Conservation (phyloP, 2,113 vertebrate species). For the Shinisaurus crocodilurus region DNA sequence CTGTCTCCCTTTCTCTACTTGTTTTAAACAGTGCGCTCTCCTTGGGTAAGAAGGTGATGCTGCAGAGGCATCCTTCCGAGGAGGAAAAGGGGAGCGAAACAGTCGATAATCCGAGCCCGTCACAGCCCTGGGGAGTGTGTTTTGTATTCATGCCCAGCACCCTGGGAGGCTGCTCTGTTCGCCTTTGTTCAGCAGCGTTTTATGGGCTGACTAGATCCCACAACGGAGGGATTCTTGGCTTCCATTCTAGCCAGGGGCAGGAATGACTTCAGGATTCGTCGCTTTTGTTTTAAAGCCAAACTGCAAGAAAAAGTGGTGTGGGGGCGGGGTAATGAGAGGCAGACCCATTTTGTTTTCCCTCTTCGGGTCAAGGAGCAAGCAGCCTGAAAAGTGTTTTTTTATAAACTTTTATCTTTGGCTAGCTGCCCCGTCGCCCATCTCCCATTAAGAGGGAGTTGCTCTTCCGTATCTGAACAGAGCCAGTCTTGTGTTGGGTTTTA, state of each 20-base stretch:
- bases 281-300: neutral
- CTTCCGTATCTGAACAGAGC: constrained; percentile 26
- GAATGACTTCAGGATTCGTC: neutral
- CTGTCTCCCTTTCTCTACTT: neutral
- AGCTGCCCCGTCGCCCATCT: constrained; percentile 1
- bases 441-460: neutral
- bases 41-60: no score
- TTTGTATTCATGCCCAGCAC: neutral
- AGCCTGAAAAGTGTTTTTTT: constrained; percentile 23
- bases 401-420: constrained; percentile 47
- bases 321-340: neutral
- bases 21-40: neutral
- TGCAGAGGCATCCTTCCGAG: neutral
- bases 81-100: no score
- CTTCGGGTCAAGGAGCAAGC: constrained; percentile 21
- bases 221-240: neutral
- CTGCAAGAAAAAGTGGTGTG: constrained; percentile 10
- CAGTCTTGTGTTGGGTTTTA: constrained; percentile 31
- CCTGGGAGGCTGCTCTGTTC: neutral
- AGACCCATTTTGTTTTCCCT: neutral
- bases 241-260: neutral
- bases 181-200: neutral
- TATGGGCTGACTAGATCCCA: neutral
- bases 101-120: neutral
- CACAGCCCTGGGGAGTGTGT: neutral